These are phyloP conservation scores for Bombus terrestris DNA, from an alignment of 1,140 invertebrate species.

Conservation along the genomic window DNA sequence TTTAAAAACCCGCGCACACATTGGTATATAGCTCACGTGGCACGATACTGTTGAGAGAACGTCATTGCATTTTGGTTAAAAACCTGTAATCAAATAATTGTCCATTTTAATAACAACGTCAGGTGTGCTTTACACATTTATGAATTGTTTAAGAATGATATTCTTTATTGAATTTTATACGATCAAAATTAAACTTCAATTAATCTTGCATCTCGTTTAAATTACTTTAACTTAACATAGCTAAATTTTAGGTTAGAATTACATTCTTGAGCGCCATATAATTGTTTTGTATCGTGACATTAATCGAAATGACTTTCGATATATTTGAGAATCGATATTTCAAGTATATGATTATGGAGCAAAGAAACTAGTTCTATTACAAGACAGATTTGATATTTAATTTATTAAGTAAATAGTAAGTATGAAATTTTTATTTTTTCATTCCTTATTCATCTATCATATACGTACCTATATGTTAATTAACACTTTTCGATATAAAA, in stretches of 20 bases:
- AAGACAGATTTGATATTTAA: not conserved
- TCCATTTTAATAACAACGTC: not conserved
- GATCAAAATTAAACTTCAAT: not conserved
- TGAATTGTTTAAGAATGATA: not conserved
- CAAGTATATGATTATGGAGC: not conserved
- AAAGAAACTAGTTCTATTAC: not conserved
- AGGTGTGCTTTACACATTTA: not conserved
- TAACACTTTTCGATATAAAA: not conserved
- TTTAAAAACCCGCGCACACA: slow-evolving; percentile 26
- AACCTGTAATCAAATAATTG: not conserved
- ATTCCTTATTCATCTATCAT: not conserved
- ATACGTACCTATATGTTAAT: not conserved
- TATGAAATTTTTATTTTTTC: not conserved
- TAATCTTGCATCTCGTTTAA: not conserved
- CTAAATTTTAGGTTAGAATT: slow-evolving; percentile 32
- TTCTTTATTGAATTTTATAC: not conserved
- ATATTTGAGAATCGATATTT: slow-evolving; percentile 27
- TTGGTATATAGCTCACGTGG: not conserved
- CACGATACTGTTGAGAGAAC: not conserved
- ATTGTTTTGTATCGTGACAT: not conserved
- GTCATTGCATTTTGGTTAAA: slow-evolving; percentile 18
- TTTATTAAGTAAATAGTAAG: not conserved
- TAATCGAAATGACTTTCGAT: slow-evolving; percentile 20
- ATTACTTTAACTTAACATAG: not conserved
- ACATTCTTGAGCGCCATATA: not conserved